Evolutionary conservation across 2,797 vertebrate species (phyloP).

Genomic region (Enteromius thamalakanensis): DNA sequence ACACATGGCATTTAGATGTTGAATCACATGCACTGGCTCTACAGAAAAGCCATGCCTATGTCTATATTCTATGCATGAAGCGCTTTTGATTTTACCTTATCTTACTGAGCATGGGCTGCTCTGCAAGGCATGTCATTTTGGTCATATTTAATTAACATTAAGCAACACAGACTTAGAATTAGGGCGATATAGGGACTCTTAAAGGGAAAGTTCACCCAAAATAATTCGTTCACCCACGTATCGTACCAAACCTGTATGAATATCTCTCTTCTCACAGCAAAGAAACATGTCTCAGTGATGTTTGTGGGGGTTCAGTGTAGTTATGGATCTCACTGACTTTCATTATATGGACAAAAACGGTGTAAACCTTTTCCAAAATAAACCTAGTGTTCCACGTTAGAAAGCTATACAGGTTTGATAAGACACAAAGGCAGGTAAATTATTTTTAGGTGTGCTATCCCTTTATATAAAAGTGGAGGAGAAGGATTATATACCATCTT

Average conservation of each 20-base stretch:
- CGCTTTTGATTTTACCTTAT: slow-evolving; percentile 2
- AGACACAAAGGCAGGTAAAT: background rate
- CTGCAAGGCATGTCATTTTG: slow-evolving; percentile 26
- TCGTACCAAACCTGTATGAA: background rate
- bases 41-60: background rate
- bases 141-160: slow-evolving; percentile 22
- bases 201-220: background rate
- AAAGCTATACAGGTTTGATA: background rate
- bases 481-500: background rate
- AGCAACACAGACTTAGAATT: slow-evolving; percentile 22
- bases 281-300: background rate
- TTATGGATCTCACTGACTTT: background rate
- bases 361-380: background rate
- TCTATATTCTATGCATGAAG: background rate
- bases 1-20: background rate
- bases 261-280: background rate
- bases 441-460: background rate
- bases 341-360: background rate
- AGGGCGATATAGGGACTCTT: background rate
- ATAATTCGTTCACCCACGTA: background rate
- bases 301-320: background rate
- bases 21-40: slow-evolving; percentile 3
- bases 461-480: slow-evolving; percentile 30
- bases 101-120: slow-evolving; percentile 5
- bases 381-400: background rate